Evolutionary conservation across 1,140 invertebrate species (phyloP).

Genomic region (Adelges cooleyi): DNA sequence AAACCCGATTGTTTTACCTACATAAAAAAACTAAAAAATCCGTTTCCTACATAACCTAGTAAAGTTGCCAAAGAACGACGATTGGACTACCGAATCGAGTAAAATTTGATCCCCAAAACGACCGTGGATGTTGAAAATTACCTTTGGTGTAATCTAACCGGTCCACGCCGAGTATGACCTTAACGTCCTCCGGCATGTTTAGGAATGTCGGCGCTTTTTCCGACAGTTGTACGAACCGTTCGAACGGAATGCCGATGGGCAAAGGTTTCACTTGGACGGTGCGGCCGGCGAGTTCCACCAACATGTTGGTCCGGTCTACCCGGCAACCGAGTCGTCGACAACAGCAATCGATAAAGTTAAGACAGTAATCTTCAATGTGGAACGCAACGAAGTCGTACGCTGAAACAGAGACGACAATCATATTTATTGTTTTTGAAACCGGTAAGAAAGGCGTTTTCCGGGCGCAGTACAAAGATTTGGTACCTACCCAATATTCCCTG

Average conservation of each 20-base stretch:
- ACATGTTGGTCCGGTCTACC: conserved; percentile 71
- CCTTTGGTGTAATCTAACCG: conserved; percentile 86
- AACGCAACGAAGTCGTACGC: conserved; percentile 85
- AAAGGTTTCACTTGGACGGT: conserved; percentile 69
- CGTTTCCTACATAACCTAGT: too few species aligned
- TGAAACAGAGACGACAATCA: too few species aligned
- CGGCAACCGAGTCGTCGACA: conserved; percentile 73
- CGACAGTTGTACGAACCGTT: conserved; percentile 70
- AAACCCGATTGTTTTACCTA: too few species aligned
- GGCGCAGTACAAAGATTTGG: too few species aligned
- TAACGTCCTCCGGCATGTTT: conserved; percentile 49
- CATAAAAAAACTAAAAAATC: too few species aligned
- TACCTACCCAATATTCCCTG: conserved; percentile 67
- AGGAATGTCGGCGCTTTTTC: conserved; percentile 61
- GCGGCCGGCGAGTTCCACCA: conserved; percentile 75
- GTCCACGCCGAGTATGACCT: conserved; percentile 76
- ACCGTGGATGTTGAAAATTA: neutral
- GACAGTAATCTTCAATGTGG: conserved; percentile 80
- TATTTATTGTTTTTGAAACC: neutral
- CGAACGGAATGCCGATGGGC: conserved; percentile 78
- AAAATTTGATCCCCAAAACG: neutral
- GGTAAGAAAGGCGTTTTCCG: neutral
- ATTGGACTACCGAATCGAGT: too few species aligned
- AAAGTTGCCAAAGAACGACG: too few species aligned
- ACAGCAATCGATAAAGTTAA: conserved; percentile 86